Conservation (phyloP, 2,888 invertebrate species). For the Philereme transversata region DNA sequence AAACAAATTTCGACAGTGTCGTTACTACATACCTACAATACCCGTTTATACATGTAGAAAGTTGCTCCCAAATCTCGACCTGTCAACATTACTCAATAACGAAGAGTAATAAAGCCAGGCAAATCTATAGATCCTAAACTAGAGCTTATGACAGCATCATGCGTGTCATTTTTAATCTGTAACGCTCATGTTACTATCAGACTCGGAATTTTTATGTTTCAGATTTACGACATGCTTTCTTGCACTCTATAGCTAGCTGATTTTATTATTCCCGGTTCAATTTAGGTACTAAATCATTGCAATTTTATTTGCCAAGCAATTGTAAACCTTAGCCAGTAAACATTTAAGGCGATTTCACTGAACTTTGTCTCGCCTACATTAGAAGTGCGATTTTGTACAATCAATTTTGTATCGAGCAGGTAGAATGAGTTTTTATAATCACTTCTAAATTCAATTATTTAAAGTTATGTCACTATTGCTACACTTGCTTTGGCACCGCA, state of each 20-base stretch:
- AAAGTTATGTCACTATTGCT: no score
- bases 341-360: no score
- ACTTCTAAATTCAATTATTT: no score
- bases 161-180: not conserved
- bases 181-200: not conserved
- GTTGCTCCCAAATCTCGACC: slow-evolving; percentile 74
- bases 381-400: no score
- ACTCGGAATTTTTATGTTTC: not conserved
- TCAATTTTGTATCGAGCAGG: no score
- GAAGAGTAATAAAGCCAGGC: slow-evolving; percentile 13
- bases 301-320: not conserved
- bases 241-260: not conserved
- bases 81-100: slow-evolving; percentile 72
- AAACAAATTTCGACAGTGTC: slow-evolving; percentile 58
- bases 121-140: not conserved
- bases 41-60: slow-evolving; percentile 73
- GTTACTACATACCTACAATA: slow-evolving; percentile 58
- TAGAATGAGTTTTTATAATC: no score
- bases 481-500: no score
- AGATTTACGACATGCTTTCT: not conserved
- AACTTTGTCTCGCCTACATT: no score
- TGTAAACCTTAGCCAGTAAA: no score
- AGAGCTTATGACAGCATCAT: not conserved
- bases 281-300: not conserved
- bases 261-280: not conserved